Percentiles rank a stretch among this genome's conserved stretches.
Conservation (phyloP, 2,888 invertebrate genomes). For the Geotrupes spiniger region DNA sequence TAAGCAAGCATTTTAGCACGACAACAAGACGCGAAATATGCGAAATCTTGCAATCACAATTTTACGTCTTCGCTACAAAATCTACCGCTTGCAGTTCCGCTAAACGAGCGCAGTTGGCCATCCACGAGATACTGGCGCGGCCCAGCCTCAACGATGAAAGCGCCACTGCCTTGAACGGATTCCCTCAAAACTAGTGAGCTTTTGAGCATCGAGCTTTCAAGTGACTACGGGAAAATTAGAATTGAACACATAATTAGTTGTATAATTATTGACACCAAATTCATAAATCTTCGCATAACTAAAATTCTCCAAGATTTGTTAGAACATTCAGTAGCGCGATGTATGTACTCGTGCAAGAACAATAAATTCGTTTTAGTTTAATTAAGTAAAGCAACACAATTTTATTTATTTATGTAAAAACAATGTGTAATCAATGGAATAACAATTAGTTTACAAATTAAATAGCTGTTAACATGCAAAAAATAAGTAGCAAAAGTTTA, state of each 20-base stretch:
- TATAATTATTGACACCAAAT: not conserved
- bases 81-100: conserved; percentile 18
- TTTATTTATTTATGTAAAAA: too few species aligned
- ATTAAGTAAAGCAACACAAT: too few species aligned
- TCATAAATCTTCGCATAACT: not conserved
- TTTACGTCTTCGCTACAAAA: conserved; percentile 2
- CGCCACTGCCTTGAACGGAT: conserved; percentile 39
- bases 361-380: too few species aligned
- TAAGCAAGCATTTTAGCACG: not conserved
- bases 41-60: too few species aligned
- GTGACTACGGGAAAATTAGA: not conserved
- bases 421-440: too few species aligned
- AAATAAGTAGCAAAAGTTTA: too few species aligned
- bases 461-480: too few species aligned
- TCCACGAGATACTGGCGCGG: conserved; percentile 42
- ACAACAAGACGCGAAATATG: not conserved
- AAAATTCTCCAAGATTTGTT: not conserved
- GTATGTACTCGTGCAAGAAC: too few species aligned
- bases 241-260: not conserved
- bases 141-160: conserved; percentile 40
- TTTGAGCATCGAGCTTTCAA: conserved; percentile 26
- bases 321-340: too few species aligned
- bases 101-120: conserved; percentile 34
- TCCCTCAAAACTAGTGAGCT: conserved; percentile 32
- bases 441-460: too few species aligned